These are phyloP conservation scores for Drosophila conformis DNA, from an alignment of 2,888 invertebrate species.

Conservation along the genomic window DNA sequence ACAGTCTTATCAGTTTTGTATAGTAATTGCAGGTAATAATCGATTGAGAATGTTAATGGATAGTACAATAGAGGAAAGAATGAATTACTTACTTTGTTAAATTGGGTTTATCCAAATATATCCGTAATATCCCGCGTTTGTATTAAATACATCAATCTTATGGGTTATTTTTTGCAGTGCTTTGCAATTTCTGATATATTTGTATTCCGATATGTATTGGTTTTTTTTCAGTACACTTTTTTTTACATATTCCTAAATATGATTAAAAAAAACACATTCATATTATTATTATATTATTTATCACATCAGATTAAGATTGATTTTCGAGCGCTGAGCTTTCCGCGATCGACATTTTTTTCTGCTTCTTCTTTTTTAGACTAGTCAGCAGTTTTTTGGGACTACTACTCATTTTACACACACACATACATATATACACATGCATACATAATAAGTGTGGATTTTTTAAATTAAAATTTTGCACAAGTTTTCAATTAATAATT, in stretches of 20 bases:
- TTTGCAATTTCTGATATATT: slow-evolving; percentile 32
- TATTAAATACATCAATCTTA: slow-evolving; percentile 15
- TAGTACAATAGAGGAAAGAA: not conserved
- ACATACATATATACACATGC: not conserved
- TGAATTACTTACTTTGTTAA: slow-evolving; percentile 21
- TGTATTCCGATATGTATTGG: slow-evolving; percentile 29
- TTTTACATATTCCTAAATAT: slow-evolving; percentile 5
- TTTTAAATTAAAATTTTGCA: slow-evolving; percentile 20
- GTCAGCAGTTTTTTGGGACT: slow-evolving; percentile 19
- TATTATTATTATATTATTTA: not conserved
- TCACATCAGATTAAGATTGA: slow-evolving; percentile 1
- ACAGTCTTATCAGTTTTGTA: not conserved
- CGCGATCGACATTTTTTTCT: not conserved
- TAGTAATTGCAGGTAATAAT: not conserved
- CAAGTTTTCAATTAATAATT: slow-evolving; percentile 6
- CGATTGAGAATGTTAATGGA: not conserved
- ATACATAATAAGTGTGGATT: slow-evolving; percentile 17
- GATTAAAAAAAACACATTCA: not conserved
- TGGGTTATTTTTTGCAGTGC: slow-evolving; percentile 4
- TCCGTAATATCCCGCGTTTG: slow-evolving; percentile 12
- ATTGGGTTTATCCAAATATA: slow-evolving; percentile 15
- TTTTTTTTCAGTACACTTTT: slow-evolving; percentile 4
- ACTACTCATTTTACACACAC: slow-evolving; percentile 16
- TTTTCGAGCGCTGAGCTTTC: not conserved
- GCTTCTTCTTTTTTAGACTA: not conserved